Base-by-base conservation (phyloP, 2,888 invertebrate species). In the Pristionchus arcanus region DNA sequence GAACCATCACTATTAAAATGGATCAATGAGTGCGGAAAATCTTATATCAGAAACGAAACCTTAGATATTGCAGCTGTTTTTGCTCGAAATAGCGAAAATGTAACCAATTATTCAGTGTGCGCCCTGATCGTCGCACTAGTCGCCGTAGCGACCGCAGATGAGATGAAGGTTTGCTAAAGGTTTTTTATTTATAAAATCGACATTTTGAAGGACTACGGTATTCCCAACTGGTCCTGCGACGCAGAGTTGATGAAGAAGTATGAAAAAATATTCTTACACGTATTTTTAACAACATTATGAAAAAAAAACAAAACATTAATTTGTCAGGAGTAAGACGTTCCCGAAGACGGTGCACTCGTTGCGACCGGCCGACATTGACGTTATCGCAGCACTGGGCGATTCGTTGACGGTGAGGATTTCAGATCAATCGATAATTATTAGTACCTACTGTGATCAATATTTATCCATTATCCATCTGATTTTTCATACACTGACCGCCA, bases 291-390 rank as follows among this genome's bases (percentile, higher is more conserved):
- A n/a, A 13, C 2, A 25, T 19, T 16, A 28, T 68, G 16, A 16
- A 21, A 31, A 13, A 28, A 3, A 11, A 2, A 2, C 0, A 28
- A 2, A 25, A 11, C n/a, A 28, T 66, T 68, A 31, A 2, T 9
- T 68, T 28, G 74, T 90, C 53, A 93, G 92, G 87, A 92, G 92
- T 55, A 87, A 90, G 34, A 91, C 68, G 49, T 89, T 91, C 15
- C 98, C 93, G 0, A 92, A 91, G 0, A 90, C 85, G 25, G 93
- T 91, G 9, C 91, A 93, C 74, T 90, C 91, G 13, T 92, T 93
- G n/a, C 91, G 92, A 31, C 92, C 84, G 59, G 90, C 92, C n/a
- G 93, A 93, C 83, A 92, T 93, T 90, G 93, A 92, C 34, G 91
- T 93, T 16, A 91, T 93, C 83, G 93, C 91, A 77, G 93, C 93